Conservation (phyloP, 2,113 vertebrate species). For the Vulpes vulpes region DNA sequence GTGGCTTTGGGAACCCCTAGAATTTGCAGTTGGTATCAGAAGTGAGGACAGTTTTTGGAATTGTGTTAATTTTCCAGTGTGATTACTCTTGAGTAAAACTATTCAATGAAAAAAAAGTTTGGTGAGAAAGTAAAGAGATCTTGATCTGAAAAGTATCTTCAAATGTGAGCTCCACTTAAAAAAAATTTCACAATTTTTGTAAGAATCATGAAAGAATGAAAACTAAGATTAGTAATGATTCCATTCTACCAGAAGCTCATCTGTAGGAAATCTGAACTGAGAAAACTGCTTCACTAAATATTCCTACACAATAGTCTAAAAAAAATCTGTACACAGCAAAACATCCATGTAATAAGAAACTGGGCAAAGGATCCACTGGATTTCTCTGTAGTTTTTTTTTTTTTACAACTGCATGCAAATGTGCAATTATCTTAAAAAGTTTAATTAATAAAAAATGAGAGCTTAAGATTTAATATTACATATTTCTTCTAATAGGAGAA, state of each 20-base stretch:
- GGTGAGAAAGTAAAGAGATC: slow-evolving; percentile 8
- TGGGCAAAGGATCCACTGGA: background rate
- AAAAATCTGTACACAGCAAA: background rate
- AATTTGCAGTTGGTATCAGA: slow-evolving; percentile 1
- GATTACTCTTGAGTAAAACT: background rate
- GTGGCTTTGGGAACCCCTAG: background rate
- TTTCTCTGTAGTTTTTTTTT: background rate
- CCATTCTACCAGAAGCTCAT: background rate
- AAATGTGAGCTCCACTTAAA: background rate
- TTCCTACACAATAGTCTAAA: background rate
- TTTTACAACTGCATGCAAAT: background rate
- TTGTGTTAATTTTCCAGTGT: background rate
- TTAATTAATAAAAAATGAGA: background rate
- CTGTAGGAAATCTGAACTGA: background rate
- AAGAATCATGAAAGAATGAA: background rate
- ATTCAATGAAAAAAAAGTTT: background rate
- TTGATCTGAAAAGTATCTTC: slow-evolving; percentile 10
- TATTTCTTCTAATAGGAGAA: background rate
- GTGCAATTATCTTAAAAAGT: background rate
- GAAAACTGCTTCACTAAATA: slow-evolving; percentile 37
- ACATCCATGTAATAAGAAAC: background rate
- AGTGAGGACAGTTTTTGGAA: background rate
- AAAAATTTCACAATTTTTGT: background rate
- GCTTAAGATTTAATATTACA: background rate
- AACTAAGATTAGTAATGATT: slow-evolving; percentile 16